phyloP scores from a whole-genome alignment of 2,888 invertebrate species.

The Gasteruption jaculator region DNA sequence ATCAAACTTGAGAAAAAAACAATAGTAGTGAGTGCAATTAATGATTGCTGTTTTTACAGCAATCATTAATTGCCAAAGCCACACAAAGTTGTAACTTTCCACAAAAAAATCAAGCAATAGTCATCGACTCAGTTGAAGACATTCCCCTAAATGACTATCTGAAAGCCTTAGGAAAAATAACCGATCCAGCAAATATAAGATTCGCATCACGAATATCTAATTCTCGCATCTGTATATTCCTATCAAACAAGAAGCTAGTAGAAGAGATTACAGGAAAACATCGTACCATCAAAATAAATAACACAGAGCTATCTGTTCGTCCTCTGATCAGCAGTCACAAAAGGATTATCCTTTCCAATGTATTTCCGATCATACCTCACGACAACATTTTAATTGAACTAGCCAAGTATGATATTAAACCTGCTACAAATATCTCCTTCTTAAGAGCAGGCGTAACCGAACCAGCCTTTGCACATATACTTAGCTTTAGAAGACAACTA shows the following conservation, averaged over 20 bases:
- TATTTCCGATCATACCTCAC: conserved; percentile 23
- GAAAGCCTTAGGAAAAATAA: conserved; percentile 10
- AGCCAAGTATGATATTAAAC: conserved; percentile 19
- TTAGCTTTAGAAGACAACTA: no score
- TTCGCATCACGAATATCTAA: conserved; percentile 16
- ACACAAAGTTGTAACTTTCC: conserved; percentile 11
- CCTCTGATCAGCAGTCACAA: conserved; percentile 9
- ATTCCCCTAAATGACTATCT: conserved; percentile 14
- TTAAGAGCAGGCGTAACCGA: conserved; percentile 25
- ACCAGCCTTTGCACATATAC: conserved; percentile 24
- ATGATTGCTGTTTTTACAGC: no score
- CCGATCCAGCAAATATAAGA: conserved; percentile 12
- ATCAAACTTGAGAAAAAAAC: no score
- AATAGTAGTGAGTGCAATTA: no score
- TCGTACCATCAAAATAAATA: conserved; percentile 17
- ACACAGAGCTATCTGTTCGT: conserved; percentile 7
- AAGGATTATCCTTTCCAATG: conserved; percentile 27
- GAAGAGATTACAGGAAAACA: conserved; percentile 13
- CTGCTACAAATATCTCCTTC: conserved; percentile 24
- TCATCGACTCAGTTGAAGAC: conserved; percentile 13
- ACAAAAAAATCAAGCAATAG: conserved; percentile 16
- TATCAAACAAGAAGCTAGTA: conserved; percentile 9
- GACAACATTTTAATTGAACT: conserved; percentile 10
- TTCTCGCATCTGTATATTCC: conserved; percentile 17
- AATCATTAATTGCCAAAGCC: no score